phyloP scores from a whole-genome alignment of 2,797 vertebrate species.

The Telmatherina bonti region DNA sequence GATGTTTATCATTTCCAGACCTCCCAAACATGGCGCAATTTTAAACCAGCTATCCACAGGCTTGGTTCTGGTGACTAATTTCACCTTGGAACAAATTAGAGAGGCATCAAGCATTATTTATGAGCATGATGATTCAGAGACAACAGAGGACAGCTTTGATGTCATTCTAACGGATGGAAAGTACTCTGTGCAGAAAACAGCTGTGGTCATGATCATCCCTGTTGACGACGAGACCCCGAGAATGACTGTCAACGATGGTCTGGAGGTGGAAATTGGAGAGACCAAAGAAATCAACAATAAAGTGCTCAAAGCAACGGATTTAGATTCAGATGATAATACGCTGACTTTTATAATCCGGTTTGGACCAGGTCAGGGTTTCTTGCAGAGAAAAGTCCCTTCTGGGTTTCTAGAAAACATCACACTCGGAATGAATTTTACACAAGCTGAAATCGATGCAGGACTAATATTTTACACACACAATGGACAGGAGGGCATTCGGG shows the following conservation, averaged over 20 bases:
- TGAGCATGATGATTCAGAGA: slow-evolving; percentile 96
- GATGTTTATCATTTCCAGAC: slow-evolving; percentile 86
- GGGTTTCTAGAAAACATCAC: slow-evolving; percentile 89
- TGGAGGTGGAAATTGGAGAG: slow-evolving; percentile 91
- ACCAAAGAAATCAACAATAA: slow-evolving; percentile 87
- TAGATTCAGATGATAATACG: slow-evolving; percentile 91
- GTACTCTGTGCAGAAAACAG: slow-evolving; percentile 83
- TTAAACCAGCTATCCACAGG: slow-evolving; percentile 91
- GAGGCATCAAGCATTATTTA: slow-evolving; percentile 95
- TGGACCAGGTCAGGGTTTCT: slow-evolving; percentile 88
- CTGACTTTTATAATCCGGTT: slow-evolving; percentile 88
- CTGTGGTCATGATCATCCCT: slow-evolving; percentile 87
- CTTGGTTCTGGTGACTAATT: slow-evolving; percentile 87
- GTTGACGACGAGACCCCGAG: slow-evolving; percentile 96
- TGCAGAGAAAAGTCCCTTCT: slow-evolving; percentile 82
- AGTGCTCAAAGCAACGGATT: slow-evolving; percentile 92
- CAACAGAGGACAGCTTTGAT: slow-evolving; percentile 91
- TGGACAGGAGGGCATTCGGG: slow-evolving; percentile 90
- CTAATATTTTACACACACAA: slow-evolving; percentile 88
- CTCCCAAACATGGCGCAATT: slow-evolving; percentile 89
- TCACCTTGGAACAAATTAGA: slow-evolving; percentile 90
- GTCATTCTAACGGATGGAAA: slow-evolving; percentile 91
- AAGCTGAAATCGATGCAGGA: slow-evolving; percentile 89
- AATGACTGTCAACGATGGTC: slow-evolving; percentile 91
- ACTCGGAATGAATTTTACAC: slow-evolving; percentile 94